Conservation (phyloP, 2,113 vertebrate species). For the Gallinago jamesoni region DNA sequence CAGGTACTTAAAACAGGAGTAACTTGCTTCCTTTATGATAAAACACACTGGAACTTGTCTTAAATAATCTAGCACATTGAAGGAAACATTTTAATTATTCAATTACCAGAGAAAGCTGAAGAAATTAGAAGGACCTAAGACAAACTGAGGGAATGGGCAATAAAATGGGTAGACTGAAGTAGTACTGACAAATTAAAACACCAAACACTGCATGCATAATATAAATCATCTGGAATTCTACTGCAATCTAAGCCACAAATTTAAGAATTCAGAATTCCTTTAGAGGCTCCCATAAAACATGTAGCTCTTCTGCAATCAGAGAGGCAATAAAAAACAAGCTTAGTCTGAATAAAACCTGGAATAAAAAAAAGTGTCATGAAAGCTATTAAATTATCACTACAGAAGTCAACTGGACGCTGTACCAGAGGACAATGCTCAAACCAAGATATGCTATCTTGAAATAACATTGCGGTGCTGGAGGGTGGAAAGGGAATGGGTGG, state of each 20-base stretch:
- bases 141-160: not conserved
- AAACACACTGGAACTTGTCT: not conserved
- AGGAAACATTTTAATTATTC: not conserved
- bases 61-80: not conserved
- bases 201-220: not conserved
- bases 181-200: not conserved
- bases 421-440: not conserved
- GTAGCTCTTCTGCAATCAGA: not conserved
- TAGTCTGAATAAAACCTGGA: not conserved
- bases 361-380: not conserved
- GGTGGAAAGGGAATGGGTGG: fast-evolving
- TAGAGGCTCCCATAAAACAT: not conserved
- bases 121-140: not conserved
- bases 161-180: not conserved
- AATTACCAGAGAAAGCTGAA: not conserved
- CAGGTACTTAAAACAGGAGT: not conserved
- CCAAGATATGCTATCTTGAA: not conserved
- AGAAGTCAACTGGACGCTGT: not conserved
- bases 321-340: not conserved
- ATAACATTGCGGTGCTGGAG: not conserved
- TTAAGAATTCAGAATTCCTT: not conserved
- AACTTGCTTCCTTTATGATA: not conserved
- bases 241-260: not conserved
- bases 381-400: not conserved
- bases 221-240: conserved; percentile 2